These are phyloP conservation scores for Drosophila mettleri DNA, from an alignment of 2,888 invertebrate genomes.

Conservation along the genomic window DNA sequence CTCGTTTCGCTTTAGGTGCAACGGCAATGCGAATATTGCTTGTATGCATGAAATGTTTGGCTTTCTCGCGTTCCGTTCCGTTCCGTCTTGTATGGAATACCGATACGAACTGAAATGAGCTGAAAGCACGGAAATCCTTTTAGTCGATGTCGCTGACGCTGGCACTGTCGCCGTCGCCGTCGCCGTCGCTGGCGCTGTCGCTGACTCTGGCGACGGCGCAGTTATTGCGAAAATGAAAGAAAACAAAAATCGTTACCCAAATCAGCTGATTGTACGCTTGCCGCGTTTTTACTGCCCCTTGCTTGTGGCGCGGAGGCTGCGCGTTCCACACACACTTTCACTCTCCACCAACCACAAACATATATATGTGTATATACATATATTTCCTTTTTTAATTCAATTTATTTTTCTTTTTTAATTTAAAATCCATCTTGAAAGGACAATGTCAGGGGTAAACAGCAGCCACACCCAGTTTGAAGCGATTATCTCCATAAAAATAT, in stretches of 20 bases:
- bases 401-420: slow-evolving; percentile 4
- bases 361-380: not conserved
- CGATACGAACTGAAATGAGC: slow-evolving; percentile 68
- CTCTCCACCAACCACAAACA: slow-evolving; percentile 17
- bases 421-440: slow-evolving; percentile 10
- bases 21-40: slow-evolving; percentile 41
- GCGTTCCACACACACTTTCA: slow-evolving; percentile 40
- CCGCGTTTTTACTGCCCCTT: slow-evolving; percentile 29
- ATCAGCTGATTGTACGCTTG: slow-evolving; percentile 38
- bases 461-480: slow-evolving; percentile 25
- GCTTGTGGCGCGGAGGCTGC: slow-evolving; percentile 44
- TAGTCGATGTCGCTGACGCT: slow-evolving; percentile 30
- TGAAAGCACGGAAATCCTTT: slow-evolving; percentile 67
- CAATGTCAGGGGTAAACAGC: slow-evolving; percentile 7
- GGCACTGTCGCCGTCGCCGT: slow-evolving; percentile 13
- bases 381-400: slow-evolving; percentile 3
- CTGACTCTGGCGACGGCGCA: slow-evolving; percentile 29
- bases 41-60: slow-evolving; percentile 23
- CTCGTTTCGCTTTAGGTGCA: slow-evolving; percentile 32
- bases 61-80: slow-evolving; percentile 27
- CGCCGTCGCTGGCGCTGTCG: slow-evolving; percentile 5
- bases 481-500: slow-evolving; percentile 11
- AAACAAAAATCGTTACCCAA: slow-evolving; percentile 45
- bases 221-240: slow-evolving; percentile 43
- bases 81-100: slow-evolving; percentile 65